Percentiles rank a stretch among this genome's conserved stretches.
Evolutionary conservation across 2,888 invertebrate genomes (phyloP).

Genomic region (Parascotia fuliginaria): DNA sequence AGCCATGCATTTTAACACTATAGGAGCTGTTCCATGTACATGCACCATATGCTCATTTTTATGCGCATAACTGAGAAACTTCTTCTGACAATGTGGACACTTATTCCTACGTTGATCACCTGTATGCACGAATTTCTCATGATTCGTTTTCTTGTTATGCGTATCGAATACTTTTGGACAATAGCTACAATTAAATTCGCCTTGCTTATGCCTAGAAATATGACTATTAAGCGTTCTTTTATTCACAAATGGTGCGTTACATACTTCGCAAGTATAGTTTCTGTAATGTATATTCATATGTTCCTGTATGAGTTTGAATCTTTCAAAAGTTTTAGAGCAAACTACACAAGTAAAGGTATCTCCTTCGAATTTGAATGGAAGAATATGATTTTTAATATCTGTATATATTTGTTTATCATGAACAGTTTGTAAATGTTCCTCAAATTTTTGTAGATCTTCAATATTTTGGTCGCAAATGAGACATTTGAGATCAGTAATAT

Average conservation of each 20-base stretch:
- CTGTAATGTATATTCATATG: slow-evolving; percentile 38
- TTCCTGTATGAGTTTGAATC: slow-evolving; percentile 33
- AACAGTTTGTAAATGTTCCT: slow-evolving; percentile 17
- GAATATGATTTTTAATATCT: slow-evolving; percentile 35
- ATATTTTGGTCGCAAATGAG: slow-evolving; percentile 17
- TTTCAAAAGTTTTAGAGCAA: slow-evolving; percentile 19
- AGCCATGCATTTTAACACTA: slow-evolving; percentile 25
- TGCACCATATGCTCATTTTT: slow-evolving; percentile 30
- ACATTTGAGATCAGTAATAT: slow-evolving; percentile 31
- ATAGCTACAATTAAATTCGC: slow-evolving; percentile 26
- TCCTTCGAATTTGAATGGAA: slow-evolving; percentile 36
- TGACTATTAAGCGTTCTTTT: slow-evolving; percentile 20
- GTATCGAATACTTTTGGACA: slow-evolving; percentile 36
- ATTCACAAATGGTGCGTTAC: slow-evolving; percentile 70
- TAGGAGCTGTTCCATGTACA: slow-evolving; percentile 23
- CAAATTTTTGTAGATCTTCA: slow-evolving; percentile 17
- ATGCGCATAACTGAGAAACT: slow-evolving; percentile 21
- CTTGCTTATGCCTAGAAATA: slow-evolving; percentile 24
- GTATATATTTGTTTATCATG: slow-evolving; percentile 25
- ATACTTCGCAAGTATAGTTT: slow-evolving; percentile 28
- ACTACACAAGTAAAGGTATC: slow-evolving; percentile 20
- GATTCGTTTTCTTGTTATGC: slow-evolving; percentile 16
- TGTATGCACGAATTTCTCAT: slow-evolving; percentile 34
- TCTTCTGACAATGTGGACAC: slow-evolving; percentile 30
- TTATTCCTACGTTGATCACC: slow-evolving; percentile 21